Percentiles rank a stretch among this genome's conserved stretches.
Evolutionary conservation across 1,140 invertebrate species (phyloP).

Genomic region (Episyrphus balteatus): DNA sequence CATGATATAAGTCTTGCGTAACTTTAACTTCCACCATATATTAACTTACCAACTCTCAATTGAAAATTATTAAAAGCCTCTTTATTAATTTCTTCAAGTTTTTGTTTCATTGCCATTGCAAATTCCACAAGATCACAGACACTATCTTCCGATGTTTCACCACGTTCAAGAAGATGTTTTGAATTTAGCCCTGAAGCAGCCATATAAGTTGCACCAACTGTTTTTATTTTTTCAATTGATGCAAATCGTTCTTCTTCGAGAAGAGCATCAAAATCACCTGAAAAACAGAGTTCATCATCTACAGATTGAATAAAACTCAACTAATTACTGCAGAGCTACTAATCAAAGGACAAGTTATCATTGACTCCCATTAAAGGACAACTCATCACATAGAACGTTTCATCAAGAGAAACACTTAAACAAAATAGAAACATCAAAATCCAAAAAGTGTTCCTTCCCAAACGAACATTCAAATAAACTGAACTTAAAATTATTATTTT

Average conservation of each 20-base stretch:
- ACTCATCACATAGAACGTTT: too few species aligned
- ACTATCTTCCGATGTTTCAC: conserved; percentile 54
- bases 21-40: too few species aligned
- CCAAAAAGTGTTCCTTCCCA: too few species aligned
- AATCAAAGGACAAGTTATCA: too few species aligned
- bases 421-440: too few species aligned
- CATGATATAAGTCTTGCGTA: too few species aligned
- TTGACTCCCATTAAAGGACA: too few species aligned
- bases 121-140: conserved; percentile 85
- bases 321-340: too few species aligned
- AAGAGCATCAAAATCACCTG: conserved; percentile 77
- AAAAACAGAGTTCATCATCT: neutral
- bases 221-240: conserved; percentile 97
- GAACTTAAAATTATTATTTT: too few species aligned
- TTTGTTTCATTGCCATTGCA: conserved; percentile 80
- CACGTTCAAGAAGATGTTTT: conserved; percentile 46
- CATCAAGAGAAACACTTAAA: too few species aligned
- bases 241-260: conserved; percentile 80
- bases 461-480: too few species aligned
- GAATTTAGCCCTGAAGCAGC: conserved; percentile 92
- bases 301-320: too few species aligned
- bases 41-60: conserved; percentile 65
- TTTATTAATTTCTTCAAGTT: conserved; percentile 84
- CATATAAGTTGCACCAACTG: conserved; percentile 95
- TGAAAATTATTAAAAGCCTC: conserved; percentile 98